phyloP scores from a whole-genome alignment of 2,888 invertebrate genomes.

The Deilephila elpenor region DNA sequence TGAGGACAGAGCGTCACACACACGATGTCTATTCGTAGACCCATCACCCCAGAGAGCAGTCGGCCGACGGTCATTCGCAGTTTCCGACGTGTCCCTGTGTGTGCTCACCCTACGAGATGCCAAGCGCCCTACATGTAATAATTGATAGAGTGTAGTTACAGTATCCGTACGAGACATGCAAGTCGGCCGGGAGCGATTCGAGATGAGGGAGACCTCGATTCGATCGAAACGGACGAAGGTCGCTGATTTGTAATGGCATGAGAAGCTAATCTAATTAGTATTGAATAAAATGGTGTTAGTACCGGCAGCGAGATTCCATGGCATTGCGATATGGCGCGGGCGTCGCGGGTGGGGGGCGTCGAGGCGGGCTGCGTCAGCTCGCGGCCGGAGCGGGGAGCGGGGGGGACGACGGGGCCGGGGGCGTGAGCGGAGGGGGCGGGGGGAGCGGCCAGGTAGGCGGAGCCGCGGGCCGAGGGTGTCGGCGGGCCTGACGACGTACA shows the following conservation, averaged over 20 bases:
- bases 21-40: constrained; percentile 27
- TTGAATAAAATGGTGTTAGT: constrained; percentile 84
- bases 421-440: constrained; percentile 42
- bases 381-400: constrained; percentile 61
- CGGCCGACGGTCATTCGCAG: constrained; percentile 39
- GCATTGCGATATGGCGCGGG: constrained; percentile 81
- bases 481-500: constrained; percentile 35
- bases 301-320: constrained; percentile 85
- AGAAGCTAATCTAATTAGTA: constrained; percentile 77
- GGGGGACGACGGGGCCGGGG: constrained; percentile 44
- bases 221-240: constrained; percentile 38
- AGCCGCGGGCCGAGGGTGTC: constrained; percentile 39
- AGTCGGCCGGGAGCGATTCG: constrained; percentile 52
- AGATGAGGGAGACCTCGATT: constrained; percentile 43
- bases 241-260: constrained; percentile 45
- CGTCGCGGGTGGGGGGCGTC: constrained; percentile 76
- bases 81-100: constrained; percentile 34
- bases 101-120: constrained; percentile 50
- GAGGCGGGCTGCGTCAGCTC: constrained; percentile 71
- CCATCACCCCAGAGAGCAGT: constrained; percentile 34
- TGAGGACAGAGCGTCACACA: no score
- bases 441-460: constrained; percentile 41
- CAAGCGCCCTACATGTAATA: constrained; percentile 53
- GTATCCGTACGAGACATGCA: constrained; percentile 59
- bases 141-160: constrained; percentile 46